phyloP scores from a whole-genome alignment of 1,140 invertebrate species.

The Calliopsis andreniformis region DNA sequence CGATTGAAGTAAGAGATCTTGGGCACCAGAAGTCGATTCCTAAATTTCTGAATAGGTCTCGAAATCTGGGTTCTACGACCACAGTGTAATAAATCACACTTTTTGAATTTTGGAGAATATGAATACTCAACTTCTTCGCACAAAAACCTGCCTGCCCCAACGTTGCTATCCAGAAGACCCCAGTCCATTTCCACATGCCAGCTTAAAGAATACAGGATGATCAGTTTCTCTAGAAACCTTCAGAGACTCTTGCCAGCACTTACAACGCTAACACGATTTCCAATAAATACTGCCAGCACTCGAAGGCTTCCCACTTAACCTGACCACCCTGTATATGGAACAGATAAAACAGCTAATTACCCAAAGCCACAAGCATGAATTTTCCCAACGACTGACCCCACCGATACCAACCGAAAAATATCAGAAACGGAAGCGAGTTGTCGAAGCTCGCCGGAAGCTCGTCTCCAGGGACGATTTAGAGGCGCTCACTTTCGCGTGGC shows the following conservation, averaged over 20 bases:
- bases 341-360: slow-evolving; percentile 86
- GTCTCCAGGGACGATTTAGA: slow-evolving; percentile 29
- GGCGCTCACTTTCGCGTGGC: slow-evolving; percentile 12
- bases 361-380: slow-evolving; percentile 89
- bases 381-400: slow-evolving; percentile 81
- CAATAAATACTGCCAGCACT: no score
- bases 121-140: slow-evolving; percentile 87
- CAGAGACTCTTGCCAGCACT: no score
- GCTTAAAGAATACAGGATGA: slow-evolving; percentile 89
- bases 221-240: no score
- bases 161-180: slow-evolving; percentile 92
- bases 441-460: background rate
- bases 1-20: no score
- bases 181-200: slow-evolving; percentile 98
- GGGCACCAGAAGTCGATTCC: no score
- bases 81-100: no score
- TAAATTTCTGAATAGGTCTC: no score
- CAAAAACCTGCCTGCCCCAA: slow-evolving; percentile 88
- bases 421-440: background rate
- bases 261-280: no score
- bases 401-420: background rate
- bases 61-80: no score
- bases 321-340: no score
- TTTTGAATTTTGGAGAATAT: no score
- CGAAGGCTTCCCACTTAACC: no score